Conservation (phyloP, 2,797 vertebrate species). For the Pangasius djambal region DNA sequence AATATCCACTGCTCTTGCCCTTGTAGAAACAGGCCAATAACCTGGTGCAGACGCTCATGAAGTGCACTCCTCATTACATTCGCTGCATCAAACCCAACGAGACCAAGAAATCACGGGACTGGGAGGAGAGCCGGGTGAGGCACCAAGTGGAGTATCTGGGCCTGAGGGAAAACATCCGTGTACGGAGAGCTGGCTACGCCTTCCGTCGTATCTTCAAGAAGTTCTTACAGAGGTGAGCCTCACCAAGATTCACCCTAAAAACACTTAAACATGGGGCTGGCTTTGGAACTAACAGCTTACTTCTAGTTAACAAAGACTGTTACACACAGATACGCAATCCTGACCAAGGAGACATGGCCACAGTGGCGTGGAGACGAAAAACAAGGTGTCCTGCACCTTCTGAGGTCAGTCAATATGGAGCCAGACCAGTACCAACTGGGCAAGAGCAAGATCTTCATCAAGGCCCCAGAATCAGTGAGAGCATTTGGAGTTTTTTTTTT, state of each 20-base stretch:
- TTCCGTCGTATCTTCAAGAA: slow-evolving; percentile 79
- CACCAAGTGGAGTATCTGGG: slow-evolving; percentile 87
- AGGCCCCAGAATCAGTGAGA: slow-evolving; percentile 84
- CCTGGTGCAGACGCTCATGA: slow-evolving; percentile 82
- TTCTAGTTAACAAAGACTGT: neutral
- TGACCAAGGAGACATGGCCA: slow-evolving; percentile 82
- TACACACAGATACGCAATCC: slow-evolving; percentile 80
- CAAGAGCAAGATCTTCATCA: slow-evolving; percentile 82
- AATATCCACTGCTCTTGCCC: neutral
- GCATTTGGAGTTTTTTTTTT: neutral
- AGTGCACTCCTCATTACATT: slow-evolving; percentile 85
- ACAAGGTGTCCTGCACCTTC: slow-evolving; percentile 79
- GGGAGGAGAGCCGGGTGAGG: slow-evolving; percentile 81
- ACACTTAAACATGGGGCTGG: neutral
- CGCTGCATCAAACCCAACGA: slow-evolving; percentile 87
- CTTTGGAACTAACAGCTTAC: neutral
- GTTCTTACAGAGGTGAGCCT: slow-evolving; percentile 80
- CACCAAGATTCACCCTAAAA: neutral
- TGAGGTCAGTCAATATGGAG: slow-evolving; percentile 83
- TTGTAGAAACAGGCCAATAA: slow-evolving; percentile 83
- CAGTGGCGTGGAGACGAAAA: slow-evolving; percentile 77
- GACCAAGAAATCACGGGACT: slow-evolving; percentile 80
- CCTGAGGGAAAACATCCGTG: slow-evolving; percentile 83
- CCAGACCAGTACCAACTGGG: slow-evolving; percentile 85
- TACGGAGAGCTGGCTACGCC: slow-evolving; percentile 81